Percentiles rank a stretch among this genome's conserved stretches.
Evolutionary conservation across 2,888 invertebrate species (phyloP).

Genomic region (Aleiodes leptofemur): DNA sequence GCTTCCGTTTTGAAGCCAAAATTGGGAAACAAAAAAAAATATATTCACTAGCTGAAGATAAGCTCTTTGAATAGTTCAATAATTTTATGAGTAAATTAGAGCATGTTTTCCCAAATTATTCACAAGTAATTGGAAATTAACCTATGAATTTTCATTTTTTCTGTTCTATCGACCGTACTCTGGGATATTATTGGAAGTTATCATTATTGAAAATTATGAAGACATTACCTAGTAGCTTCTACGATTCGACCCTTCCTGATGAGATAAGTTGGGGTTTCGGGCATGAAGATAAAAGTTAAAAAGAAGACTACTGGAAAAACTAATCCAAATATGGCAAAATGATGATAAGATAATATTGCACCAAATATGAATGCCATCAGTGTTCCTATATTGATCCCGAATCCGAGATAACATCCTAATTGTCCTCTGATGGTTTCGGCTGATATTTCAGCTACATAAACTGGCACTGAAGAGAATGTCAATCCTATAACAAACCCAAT

Average conservation of each 20-base stretch:
- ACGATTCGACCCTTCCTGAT: constrained; percentile 67
- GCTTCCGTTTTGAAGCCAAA: too few relatives aligned
- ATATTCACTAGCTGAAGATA: too few relatives aligned
- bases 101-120: too few relatives aligned
- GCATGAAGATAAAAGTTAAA: constrained; percentile 64
- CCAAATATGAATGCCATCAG: constrained; percentile 74
- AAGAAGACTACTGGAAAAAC: neutral
- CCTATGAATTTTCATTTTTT: too few relatives aligned
- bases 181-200: neutral
- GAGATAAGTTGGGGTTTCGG: constrained; percentile 78
- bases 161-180: too few relatives aligned
- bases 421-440: constrained; percentile 75
- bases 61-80: too few relatives aligned
- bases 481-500: constrained; percentile 65
- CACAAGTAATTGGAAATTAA: too few relatives aligned
- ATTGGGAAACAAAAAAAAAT: too few relatives aligned
- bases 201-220: neutral
- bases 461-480: neutral
- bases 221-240: constrained; percentile 61
- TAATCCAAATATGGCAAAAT: neutral
- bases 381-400: constrained; percentile 76
- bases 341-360: constrained; percentile 73
- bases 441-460: constrained; percentile 1
- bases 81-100: too few relatives aligned
- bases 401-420: constrained; percentile 77